These are phyloP conservation scores for Vombatus ursinus DNA, from an alignment of 2,113 vertebrate genomes.

Conservation along the genomic window DNA sequence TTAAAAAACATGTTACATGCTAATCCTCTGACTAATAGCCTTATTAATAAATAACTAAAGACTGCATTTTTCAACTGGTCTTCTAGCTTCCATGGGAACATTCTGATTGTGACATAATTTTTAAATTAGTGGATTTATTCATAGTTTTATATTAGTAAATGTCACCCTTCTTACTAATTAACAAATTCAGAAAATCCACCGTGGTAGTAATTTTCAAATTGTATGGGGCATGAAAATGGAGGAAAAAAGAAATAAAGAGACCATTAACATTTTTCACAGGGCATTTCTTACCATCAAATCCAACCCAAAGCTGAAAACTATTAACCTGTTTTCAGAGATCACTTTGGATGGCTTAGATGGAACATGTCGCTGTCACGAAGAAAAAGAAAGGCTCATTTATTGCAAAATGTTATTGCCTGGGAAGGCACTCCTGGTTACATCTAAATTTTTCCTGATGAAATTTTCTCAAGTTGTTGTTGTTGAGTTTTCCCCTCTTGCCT, in stretches of 20 bases:
- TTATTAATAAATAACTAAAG: slow-evolving; percentile 75
- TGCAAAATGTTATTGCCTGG: neutral
- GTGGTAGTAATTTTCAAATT: slow-evolving; percentile 66
- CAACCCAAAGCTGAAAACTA: slow-evolving; percentile 37
- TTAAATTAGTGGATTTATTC: slow-evolving; percentile 75
- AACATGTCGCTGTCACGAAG: neutral
- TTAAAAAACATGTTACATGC: slow-evolving; percentile 51
- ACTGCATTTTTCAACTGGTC: slow-evolving; percentile 53
- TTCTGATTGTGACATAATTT: slow-evolving; percentile 62
- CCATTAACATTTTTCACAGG: slow-evolving; percentile 53
- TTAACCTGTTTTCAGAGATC: neutral
- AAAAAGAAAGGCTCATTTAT: slow-evolving; percentile 20
- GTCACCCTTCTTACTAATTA: slow-evolving; percentile 70
- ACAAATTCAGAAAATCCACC: slow-evolving; percentile 60
- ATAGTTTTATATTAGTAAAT: slow-evolving; percentile 73
- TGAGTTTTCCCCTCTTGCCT: slow-evolving; percentile 34
- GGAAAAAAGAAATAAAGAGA: slow-evolving; percentile 46
- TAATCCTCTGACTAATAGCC: slow-evolving; percentile 70
- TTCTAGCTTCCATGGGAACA: slow-evolving; percentile 65
- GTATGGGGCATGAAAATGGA: slow-evolving; percentile 48
- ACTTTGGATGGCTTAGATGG: slow-evolving; percentile 44
- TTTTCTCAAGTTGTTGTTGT: slow-evolving; percentile 51
- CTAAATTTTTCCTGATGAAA: slow-evolving; percentile 9
- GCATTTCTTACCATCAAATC: slow-evolving; percentile 53
- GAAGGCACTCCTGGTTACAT: neutral